Evolutionary conservation across 2,113 vertebrate genomes (phyloP).

Genomic region (Petaurus breviceps): DNA sequence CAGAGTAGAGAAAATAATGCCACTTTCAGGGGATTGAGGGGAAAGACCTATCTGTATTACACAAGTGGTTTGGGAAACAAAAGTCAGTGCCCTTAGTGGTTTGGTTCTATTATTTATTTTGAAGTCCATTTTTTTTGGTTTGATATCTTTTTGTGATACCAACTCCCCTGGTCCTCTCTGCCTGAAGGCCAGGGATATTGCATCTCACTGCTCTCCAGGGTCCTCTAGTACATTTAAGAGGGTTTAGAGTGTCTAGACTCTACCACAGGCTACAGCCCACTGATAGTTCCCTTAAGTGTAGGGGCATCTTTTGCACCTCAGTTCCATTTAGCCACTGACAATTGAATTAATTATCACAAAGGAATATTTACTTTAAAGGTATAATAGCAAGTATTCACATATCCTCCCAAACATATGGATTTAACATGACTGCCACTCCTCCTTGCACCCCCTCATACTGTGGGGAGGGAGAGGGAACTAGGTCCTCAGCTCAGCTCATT

Average conservation of each 20-base stretch:
- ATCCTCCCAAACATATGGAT: neutral
- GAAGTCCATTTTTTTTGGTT: neutral
- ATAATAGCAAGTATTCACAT: neutral
- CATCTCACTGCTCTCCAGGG: neutral
- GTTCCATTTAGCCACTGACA: neutral
- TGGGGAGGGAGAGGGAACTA: neutral
- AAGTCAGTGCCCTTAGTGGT: neutral
- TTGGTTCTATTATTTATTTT: neutral
- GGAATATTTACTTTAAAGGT: neutral
- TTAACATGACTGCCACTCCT: neutral
- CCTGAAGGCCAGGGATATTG: neutral
- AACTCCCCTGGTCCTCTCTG: neutral
- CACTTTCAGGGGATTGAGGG: neutral
- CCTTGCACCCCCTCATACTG: neutral
- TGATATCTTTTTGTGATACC: neutral
- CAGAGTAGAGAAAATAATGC: neutral
- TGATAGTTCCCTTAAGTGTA: neutral
- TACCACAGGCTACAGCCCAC: neutral
- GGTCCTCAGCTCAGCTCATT: neutral
- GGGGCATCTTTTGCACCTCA: neutral
- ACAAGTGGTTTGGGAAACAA: neutral
- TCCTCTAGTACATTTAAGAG: neutral
- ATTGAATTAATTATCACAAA: neutral
- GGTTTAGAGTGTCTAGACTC: neutral
- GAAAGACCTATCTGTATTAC: neutral